These are phyloP conservation scores for Petrocephalus sullivani DNA, from an alignment of 2,797 vertebrate species.

Conservation along the genomic window DNA sequence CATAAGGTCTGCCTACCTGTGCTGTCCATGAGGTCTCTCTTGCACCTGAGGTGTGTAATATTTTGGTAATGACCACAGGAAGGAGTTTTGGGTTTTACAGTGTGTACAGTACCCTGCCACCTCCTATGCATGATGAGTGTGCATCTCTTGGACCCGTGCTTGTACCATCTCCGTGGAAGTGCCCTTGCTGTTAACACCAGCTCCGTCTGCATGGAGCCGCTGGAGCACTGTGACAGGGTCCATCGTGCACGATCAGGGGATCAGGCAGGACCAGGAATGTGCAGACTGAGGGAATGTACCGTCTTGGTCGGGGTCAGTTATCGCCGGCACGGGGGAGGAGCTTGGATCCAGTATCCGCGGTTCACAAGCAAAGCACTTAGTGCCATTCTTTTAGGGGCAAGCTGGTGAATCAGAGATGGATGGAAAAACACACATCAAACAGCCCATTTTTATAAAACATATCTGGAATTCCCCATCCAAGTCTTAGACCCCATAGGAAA, in stretches of 20 bases:
- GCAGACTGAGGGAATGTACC: slow-evolving; percentile 7
- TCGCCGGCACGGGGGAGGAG: neutral
- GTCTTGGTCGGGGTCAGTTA: neutral
- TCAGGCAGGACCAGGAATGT: neutral
- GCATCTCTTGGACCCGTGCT: neutral
- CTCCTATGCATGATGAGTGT: neutral
- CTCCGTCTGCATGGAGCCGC: neutral
- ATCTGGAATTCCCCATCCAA: neutral
- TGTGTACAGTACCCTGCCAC: neutral
- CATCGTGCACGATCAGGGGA: neutral
- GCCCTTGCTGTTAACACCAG: neutral
- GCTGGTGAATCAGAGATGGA: neutral
- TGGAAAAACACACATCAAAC: neutral
- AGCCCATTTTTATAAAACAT: neutral
- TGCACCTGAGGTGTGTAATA: neutral
- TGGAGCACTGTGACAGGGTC: neutral
- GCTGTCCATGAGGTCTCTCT: neutral
- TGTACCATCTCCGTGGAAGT: neutral
- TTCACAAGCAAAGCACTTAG: slow-evolving; percentile 1
- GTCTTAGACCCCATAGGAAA: neutral
- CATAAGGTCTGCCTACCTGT: neutral
- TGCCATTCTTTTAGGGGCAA: neutral
- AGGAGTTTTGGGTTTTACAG: neutral
- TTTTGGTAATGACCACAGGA: neutral
- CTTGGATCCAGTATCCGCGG: neutral